Percentiles rank a stretch among this genome's conserved stretches.
These are phyloP conservation scores for Drosophila sproati DNA, from an alignment of 1,140 invertebrate genomes.

Conservation along the genomic window DNA sequence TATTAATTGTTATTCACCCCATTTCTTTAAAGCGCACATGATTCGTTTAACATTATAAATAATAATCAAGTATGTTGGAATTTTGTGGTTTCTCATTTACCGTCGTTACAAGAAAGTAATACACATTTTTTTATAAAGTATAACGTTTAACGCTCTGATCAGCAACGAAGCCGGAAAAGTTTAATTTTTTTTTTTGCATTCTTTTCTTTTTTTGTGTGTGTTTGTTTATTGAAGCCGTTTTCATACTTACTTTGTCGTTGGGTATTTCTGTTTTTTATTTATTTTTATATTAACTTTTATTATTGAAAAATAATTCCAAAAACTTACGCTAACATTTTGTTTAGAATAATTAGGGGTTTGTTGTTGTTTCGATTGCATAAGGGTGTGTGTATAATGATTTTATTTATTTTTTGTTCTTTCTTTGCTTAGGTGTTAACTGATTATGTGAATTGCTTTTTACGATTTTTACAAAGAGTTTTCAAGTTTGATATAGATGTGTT, in stretches of 20 bases:
- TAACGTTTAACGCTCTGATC: slow-evolving; percentile 57
- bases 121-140: slow-evolving; percentile 40
- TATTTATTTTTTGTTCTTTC: slow-evolving; percentile 13
- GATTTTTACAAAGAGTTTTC: slow-evolving; percentile 40
- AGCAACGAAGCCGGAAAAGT: slow-evolving; percentile 54
- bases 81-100: slow-evolving; percentile 36
- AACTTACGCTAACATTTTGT: slow-evolving; percentile 76
- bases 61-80: slow-evolving; percentile 57
- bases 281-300: slow-evolving; percentile 49
- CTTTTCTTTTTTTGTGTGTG: slow-evolving; percentile 9
- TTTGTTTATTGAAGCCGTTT: slow-evolving; percentile 58
- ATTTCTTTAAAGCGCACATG: slow-evolving; percentile 33
- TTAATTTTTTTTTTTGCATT: slow-evolving; percentile 18
- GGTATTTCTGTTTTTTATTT: slow-evolving; percentile 49
- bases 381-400: slow-evolving; percentile 61
- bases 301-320: slow-evolving; percentile 69
- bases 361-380: slow-evolving; percentile 37
- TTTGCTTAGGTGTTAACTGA: slow-evolving; percentile 27
- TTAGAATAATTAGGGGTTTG: slow-evolving; percentile 55
- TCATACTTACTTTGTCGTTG: slow-evolving; percentile 71
- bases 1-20: slow-evolving; percentile 32
- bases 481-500: slow-evolving; percentile 19
- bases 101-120: slow-evolving; percentile 42
- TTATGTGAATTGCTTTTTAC: slow-evolving; percentile 35
- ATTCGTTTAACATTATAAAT: slow-evolving; percentile 45